Evolutionary conservation across 1,140 invertebrate species (phyloP), one percentile per base, ranked within the genome.

Genomic region (Zaprionus davidi): DNA sequence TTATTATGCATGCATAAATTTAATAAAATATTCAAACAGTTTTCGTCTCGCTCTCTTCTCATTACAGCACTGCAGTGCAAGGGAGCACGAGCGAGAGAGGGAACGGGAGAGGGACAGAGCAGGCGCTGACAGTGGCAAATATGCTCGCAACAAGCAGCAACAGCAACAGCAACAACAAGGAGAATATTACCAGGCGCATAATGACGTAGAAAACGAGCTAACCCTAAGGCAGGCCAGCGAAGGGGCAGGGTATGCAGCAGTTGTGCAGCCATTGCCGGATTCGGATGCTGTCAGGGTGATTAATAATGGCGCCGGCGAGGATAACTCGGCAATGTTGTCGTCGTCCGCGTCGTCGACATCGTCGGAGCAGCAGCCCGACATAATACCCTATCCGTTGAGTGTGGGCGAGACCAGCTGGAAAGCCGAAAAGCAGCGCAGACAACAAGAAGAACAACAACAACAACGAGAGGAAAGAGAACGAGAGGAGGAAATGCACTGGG

Each of bases 321-420:
- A 81, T 22, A 77, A 71, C 68, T 80, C 79, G 41, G 41, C 36
- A 28, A 28, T 28, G 26, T 28, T 28, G 36, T 38, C 4, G 36
- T 44, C 38, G 0, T n/a, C 38, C 22, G 22, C 22, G 38, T 41
- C 13, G 15, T 41, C 38, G 15, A 15, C 15, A 41, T 88, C 84
- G 17, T 69, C 83, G 60, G 90, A 92, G 77, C 79, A 80, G 60
- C 90, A 92, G 58, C 90, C 90, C 31, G 90, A 92, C 67, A 92
- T 92, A 9, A 92, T 92, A 82, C 90, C 90, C 57, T 91, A 92
- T 85, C 90, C 90, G 38, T 57, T 83, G 55, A 73, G 88, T 51
- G 81, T 84, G 66, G 87, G 81, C 60, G 81, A 84, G 63, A 82
- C 75, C 56, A 90, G 79, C 68, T 85, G 82, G 85, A 79, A 81